These are phyloP conservation scores for Anisognathus igniventris DNA, from an alignment of 2,797 vertebrate species.

Conservation along the genomic window DNA sequence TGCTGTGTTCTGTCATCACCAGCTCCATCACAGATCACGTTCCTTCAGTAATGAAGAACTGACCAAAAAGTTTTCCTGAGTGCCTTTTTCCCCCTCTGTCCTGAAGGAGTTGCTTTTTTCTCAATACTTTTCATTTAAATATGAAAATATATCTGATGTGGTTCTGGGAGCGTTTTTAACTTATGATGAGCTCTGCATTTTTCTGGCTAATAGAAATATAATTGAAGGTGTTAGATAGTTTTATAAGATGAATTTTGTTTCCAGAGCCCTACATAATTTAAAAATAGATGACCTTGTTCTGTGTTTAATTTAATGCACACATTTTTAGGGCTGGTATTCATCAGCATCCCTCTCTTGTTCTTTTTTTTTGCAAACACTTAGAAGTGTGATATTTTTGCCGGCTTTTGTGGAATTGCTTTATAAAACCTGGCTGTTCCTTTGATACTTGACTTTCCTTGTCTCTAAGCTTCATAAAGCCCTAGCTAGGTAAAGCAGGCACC, in stretches of 20 bases:
- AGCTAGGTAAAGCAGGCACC: background rate
- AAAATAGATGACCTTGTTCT: background rate
- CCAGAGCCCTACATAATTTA: background rate
- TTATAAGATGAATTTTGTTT: conserved; percentile 35
- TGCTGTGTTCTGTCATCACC: background rate
- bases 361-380: background rate
- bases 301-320: background rate
- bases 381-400: background rate
- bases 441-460: background rate
- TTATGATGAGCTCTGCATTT: conserved; percentile 42
- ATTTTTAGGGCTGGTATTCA: background rate
- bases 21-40: background rate
- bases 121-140: background rate
- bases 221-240: conserved; percentile 16
- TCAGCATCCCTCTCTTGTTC: background rate
- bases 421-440: background rate
- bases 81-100: background rate
- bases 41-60: background rate
- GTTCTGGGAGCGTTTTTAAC: background rate
- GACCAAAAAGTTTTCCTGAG: background rate
- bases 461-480: background rate
- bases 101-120: background rate
- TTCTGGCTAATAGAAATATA: conserved; percentile 51
- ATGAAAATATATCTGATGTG: background rate
- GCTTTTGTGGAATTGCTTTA: background rate